These are phyloP conservation scores for Tortrix viridana DNA, from an alignment of 2,888 invertebrate genomes.

Conservation along the genomic window DNA sequence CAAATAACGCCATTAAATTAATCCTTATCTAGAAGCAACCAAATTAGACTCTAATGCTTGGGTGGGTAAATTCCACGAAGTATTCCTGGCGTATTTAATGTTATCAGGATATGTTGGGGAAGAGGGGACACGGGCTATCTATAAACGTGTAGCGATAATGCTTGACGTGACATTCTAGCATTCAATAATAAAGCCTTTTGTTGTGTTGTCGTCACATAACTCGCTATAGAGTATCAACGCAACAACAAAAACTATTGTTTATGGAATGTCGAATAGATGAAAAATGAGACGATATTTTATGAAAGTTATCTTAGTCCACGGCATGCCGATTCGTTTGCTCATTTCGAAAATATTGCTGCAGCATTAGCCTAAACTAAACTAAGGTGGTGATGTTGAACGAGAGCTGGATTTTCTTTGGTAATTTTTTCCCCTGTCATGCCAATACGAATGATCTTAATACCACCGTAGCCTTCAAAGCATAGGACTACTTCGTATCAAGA, in stretches of 20 bases:
- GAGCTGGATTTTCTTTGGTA: not conserved
- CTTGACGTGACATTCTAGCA: constrained; percentile 54
- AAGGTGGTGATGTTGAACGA: constrained; percentile 1
- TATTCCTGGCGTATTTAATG: constrained; percentile 41
- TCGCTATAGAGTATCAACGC: constrained; percentile 32
- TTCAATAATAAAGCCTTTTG: constrained; percentile 57
- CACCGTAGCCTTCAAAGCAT: constrained; percentile 12
- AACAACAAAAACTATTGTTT: not conserved
- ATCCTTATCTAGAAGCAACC: constrained; percentile 42
- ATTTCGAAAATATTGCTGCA: not conserved
- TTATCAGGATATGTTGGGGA: constrained; percentile 45
- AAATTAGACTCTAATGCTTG: not conserved
- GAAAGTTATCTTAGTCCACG: too few species aligned
- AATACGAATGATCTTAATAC: constrained; percentile 24
- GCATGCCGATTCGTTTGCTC: too few species aligned
- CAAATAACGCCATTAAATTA: constrained; percentile 44
- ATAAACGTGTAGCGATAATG: constrained; percentile 52
- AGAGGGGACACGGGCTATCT: constrained; percentile 56
- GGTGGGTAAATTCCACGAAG: constrained; percentile 41
- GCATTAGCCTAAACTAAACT: not conserved
- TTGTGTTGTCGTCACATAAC: constrained; percentile 45
- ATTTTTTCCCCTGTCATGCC: not conserved
- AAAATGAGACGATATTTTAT: too few species aligned
- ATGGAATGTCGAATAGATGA: too few species aligned
- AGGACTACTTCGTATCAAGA: constrained; percentile 22